These are phyloP conservation scores for Callyntrura sp. DNA, from an alignment of 2,888 invertebrate species.

Conservation along the genomic window DNA sequence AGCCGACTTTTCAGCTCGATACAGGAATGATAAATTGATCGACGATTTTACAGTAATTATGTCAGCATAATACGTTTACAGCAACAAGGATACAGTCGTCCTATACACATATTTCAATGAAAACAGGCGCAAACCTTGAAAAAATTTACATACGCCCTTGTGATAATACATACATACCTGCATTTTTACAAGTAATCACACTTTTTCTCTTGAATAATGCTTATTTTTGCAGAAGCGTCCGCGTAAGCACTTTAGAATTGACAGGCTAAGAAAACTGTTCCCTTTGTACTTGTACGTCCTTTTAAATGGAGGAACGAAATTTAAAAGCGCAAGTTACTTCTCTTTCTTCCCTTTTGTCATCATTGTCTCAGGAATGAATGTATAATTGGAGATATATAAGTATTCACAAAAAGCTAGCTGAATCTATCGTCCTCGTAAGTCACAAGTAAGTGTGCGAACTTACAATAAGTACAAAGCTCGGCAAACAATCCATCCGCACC, in stretches of 20 bases:
- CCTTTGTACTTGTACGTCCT: no score
- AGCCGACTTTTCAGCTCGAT: conserved; percentile 29
- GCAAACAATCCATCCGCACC: background rate
- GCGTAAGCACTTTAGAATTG: no score
- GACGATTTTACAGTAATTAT: conserved; percentile 49
- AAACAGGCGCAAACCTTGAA: conserved; percentile 48
- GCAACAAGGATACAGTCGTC: background rate
- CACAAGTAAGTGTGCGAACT: background rate
- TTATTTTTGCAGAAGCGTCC: no score
- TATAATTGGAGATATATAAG: background rate
- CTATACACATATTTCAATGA: background rate
- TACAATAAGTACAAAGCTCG: background rate
- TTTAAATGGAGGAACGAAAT: no score
- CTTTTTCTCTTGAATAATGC: no score
- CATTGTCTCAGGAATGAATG: background rate
- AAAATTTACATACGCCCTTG: conserved; percentile 83
- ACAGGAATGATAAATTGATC: conserved; percentile 37
- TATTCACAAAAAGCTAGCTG: background rate
- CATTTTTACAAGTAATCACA: background rate
- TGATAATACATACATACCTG: conserved; percentile 14
- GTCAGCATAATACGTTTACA: conserved; percentile 28
- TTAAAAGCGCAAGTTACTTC: background rate
- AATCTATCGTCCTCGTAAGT: background rate
- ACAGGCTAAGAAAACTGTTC: no score
- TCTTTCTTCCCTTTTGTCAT: background rate